Conservation (phyloP, 2,113 vertebrate genomes). For the Hydrochoerus hydrochaeris region DNA sequence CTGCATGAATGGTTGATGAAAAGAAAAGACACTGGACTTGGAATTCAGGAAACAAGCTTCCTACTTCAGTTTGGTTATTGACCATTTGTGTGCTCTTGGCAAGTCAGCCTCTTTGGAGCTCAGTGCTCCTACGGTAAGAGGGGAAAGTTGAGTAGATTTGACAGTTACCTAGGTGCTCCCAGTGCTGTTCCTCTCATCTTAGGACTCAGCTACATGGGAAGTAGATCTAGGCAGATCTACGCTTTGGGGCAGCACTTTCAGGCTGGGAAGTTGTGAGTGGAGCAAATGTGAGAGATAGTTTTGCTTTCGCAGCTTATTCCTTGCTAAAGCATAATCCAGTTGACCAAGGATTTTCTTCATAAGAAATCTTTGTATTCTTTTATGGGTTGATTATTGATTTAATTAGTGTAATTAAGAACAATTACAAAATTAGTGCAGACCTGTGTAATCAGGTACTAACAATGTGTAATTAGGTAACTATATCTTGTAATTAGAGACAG, state of each 20-base stretch:
- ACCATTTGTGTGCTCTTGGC: not conserved
- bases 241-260: not conserved
- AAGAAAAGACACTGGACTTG: not conserved
- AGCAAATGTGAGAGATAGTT: not conserved
- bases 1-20: not conserved
- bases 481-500: constrained; percentile 83
- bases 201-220: not conserved
- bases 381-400: constrained; percentile 80
- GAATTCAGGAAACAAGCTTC: not conserved
- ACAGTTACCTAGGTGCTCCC: not conserved
- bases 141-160: not conserved
- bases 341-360: constrained; percentile 76
- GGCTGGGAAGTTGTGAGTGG: not conserved
- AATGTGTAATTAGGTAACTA: constrained; percentile 86
- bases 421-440: constrained; percentile 85
- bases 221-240: not conserved
- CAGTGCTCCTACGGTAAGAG: not conserved
- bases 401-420: constrained; percentile 86
- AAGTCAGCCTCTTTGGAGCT: not conserved
- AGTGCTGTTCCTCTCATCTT: not conserved
- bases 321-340: constrained; percentile 52
- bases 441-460: constrained; percentile 84
- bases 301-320: constrained; percentile 47
- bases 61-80: not conserved
- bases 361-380: constrained; percentile 79